Evolutionary conservation across 2,113 vertebrate species (phyloP), one percentile per base, ranked within the genome.

Genomic region (Theristicus caerulescens): DNA sequence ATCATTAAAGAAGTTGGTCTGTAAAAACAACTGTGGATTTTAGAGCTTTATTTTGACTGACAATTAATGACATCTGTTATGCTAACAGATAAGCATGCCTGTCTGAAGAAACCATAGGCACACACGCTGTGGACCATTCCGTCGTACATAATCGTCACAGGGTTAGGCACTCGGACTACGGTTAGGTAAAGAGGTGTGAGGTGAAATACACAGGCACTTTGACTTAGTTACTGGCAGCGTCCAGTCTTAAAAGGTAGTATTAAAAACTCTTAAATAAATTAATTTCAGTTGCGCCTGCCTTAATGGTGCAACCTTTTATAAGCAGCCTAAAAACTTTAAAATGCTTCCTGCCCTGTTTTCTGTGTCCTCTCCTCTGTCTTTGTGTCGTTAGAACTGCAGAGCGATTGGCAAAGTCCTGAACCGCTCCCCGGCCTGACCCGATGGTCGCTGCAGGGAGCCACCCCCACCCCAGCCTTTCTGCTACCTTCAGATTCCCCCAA

Each of bases 41-140:
- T 77, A 97, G 34, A 97, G 83, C 96, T 98, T 98, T 98, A 98
- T 98, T 98, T 97, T 76, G 97, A 97, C 84, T 91, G 96, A 97
- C 97, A 97, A 5, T 64, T 65, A 96, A 88, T 67, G 96, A 97
- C 96, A 98, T 27, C 82, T 93, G 82, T 93, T 70, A 61, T 4
- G 91, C 85, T 91, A 73, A 95, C 96, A 96, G 97, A 70, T 47
- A 90, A 72, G 82, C 95, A 93, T 72, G 96, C 94, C 96, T 97
- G 93, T 66, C 92, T 64, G 31, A 87, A 88, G 95, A 83, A 97
- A 77, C 61, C 49, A 44, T 20, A 84, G 90, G 86, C 88, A 52
- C 95, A 97, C 88, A 79, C 70, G 44, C 89, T 59, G 85, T 11
- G 94, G 97, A 96, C 91, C 92, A 24, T 90, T 93, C 96, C 79